A percentile compares a stretch with the other conserved stretches of the same genome.
Evolutionary conservation across 2,888 invertebrate genomes (phyloP).

Genomic region (Ecdyonurus torrentis): DNA sequence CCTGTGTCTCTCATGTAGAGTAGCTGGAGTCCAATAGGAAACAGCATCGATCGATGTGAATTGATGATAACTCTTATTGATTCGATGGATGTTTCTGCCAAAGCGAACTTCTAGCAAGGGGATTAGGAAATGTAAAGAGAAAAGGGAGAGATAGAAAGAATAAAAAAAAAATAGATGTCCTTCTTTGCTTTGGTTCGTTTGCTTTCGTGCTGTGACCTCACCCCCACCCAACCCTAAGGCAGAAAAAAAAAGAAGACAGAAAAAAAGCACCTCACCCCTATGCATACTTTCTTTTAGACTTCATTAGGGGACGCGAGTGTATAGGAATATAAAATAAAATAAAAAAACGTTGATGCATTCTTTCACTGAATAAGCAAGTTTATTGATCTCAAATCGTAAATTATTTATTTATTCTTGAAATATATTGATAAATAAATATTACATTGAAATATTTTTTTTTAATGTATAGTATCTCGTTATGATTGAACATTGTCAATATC

Average conservation of each 20-base stretch:
- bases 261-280: background rate
- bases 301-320: no score
- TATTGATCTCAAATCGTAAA: no score
- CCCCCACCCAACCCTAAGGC: background rate
- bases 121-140: slow-evolving; percentile 2
- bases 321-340: no score
- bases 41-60: slow-evolving; percentile 1
- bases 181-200: background rate
- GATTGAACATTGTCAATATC: no score
- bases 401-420: no score
- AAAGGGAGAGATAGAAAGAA: background rate
- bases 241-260: no score
- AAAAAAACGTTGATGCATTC: background rate
- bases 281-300: background rate
- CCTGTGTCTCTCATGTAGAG: background rate
- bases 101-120: background rate
- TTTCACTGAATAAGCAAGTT: background rate
- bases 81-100: background rate
- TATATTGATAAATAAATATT: no score
- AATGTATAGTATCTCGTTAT: no score
- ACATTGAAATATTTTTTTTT: no score
- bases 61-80: slow-evolving; percentile 3
- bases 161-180: background rate
- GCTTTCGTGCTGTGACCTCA: background rate
- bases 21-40: background rate